Evolutionary conservation across 2,113 vertebrate species (phyloP).

Genomic region (Hucho hucho): DNA sequence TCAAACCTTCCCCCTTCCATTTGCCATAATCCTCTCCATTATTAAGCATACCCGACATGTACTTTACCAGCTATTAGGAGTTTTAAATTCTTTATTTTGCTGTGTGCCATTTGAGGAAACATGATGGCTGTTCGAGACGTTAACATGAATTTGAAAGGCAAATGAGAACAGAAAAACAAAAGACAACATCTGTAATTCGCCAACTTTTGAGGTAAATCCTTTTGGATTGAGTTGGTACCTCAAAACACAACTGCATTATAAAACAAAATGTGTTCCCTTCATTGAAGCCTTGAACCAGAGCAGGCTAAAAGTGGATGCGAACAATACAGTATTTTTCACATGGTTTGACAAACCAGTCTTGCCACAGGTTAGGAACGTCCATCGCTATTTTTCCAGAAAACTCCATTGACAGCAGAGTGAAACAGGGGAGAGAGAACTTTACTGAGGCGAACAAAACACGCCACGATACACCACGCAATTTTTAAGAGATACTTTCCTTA

Average conservation of each 20-base stretch:
- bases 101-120: conserved; percentile 71
- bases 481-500: conserved; percentile 62
- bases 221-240: conserved; percentile 67
- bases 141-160: conserved; percentile 60
- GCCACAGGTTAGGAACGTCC: conserved; percentile 25
- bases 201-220: conserved; percentile 67
- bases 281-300: conserved; percentile 82
- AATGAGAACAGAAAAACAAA: conserved; percentile 35
- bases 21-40: too few relatives aligned
- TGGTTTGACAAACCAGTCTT: conserved; percentile 68
- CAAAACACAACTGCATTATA: conserved; percentile 66
- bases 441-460: conserved; percentile 75
- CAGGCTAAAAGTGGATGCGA: conserved; percentile 49
- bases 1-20: too few relatives aligned
- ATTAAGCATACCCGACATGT: neutral
- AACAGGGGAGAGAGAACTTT: conserved; percentile 54
- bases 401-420: conserved; percentile 57
- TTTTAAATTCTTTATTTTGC: conserved; percentile 71
- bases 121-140: conserved; percentile 58
- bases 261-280: conserved; percentile 85
- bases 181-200: conserved; percentile 52
- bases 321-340: conserved; percentile 69
- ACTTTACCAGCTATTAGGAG: conserved; percentile 55
- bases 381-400: conserved; percentile 48
- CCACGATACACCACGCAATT: conserved; percentile 79